Conservation (phyloP, 2,888 invertebrate species). For the Aporophyla lueneburgensis region DNA sequence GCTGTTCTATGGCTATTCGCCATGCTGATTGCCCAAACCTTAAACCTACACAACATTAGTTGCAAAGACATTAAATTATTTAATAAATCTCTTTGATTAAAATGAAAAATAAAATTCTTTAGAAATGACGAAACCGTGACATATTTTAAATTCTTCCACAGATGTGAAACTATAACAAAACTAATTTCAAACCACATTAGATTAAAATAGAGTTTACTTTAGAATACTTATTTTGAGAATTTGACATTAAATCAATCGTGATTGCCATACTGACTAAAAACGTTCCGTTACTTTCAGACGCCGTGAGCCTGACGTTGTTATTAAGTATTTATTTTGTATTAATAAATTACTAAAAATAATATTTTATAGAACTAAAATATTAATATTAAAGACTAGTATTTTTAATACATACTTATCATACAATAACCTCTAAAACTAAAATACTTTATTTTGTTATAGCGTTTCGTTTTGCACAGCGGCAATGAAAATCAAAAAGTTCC, state of each 20-base stretch:
- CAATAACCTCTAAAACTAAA: rapidly evolving
- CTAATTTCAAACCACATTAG: rapidly evolving
- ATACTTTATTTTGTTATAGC: conserved; percentile 33
- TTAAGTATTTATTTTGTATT: conserved; percentile 32
- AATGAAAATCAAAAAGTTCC: conserved; percentile 86
- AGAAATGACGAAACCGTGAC: neutral
- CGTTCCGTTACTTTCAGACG: conserved; percentile 56
- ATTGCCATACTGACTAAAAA: conserved; percentile 70
- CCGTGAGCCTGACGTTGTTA: neutral
- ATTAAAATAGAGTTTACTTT: conserved; percentile 38
- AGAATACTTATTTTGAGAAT: neutral
- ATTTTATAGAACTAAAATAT: neutral
- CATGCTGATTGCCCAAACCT: neutral
- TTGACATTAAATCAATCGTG: conserved; percentile 64
- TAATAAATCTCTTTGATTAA: neutral
- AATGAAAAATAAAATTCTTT: neutral
- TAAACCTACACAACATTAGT: neutral
- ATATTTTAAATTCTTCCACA: neutral
- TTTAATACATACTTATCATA: neutral
- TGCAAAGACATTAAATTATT: too few relatives aligned
- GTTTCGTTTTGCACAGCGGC: conserved; percentile 73
- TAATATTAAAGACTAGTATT: rapidly evolving
- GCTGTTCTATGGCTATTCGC: neutral
- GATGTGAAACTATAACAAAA: neutral
- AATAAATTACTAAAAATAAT: rapidly evolving